Base-by-base conservation (phyloP, 2,888 invertebrate species). In the Patella ulyssiponensis region DNA sequence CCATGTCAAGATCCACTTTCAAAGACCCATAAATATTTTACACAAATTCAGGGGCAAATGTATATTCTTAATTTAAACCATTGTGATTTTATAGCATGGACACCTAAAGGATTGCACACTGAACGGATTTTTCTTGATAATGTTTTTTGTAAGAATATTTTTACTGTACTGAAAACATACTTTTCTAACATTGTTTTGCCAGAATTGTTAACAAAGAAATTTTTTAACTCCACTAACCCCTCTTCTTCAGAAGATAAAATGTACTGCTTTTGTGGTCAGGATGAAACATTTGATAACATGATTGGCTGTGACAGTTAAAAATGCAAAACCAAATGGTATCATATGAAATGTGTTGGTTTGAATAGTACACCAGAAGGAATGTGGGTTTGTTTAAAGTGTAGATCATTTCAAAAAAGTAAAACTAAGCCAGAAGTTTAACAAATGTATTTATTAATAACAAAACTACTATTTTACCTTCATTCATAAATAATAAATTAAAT, bases 41-140 rank as follows among this genome's bases (percentile, higher is more conserved):
- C 17, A 4, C 72, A 72, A 44, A n/a, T 72, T 53, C 72, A 72
- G 53, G 72, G 51, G 7, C 72, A 72, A 23, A 53, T 72, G 54
- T 52, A 15, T 5, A n/a, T 72, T 17, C 33, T 54, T 5, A 20
- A 54, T 17, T 17, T 52, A 9, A 44, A 52, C 17, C 51, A 51
- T 53, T 52, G 72, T 72, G 52, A 72, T 53, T 72, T n/a, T 72
- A 52, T 72, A 4, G 51, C 23, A 4, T 72, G 20, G 52, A 72
- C 53, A 51, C 52, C 20, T 0, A 72, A 72, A 72, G 52, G 20
- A 15, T 51, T 23, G 14, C 72, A 72, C n/a, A 72, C 15, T 17
- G 72, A 72, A 52, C 4, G 72, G 9, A 53, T 72, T 51, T 17
- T 14, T 72, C 14, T 23, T 2, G 72, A 72, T 52, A n/a, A 27